A percentile compares a stretch with the other conserved stretches of the same genome.
Evolutionary conservation across 2,113 vertebrate genomes (phyloP).

Genomic region (Larimichthys crocea): DNA sequence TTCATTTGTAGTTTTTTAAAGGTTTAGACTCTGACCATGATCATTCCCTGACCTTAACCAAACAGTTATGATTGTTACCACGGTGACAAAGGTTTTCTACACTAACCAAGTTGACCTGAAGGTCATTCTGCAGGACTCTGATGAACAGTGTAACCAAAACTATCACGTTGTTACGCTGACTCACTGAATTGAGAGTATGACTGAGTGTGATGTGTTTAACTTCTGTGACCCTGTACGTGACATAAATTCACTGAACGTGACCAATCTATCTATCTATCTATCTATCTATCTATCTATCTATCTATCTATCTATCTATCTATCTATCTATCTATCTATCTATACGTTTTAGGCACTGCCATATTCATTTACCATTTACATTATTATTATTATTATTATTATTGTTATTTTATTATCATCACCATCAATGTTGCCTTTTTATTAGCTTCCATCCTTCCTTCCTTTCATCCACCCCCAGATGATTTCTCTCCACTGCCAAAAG

Average conservation of each 20-base stretch:
- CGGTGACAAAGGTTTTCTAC: too few relatives aligned
- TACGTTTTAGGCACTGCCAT: not conserved
- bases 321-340: not conserved
- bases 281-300: too few relatives aligned
- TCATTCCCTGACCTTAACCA: not conserved
- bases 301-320: not conserved
- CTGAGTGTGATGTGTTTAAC: not conserved
- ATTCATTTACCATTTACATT: not conserved
- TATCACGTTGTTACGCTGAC: not conserved
- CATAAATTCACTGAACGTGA: too few relatives aligned
- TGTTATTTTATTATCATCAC: not conserved
- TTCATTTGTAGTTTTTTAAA: not conserved
- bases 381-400: not conserved
- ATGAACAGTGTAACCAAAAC: not conserved
- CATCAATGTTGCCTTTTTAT: too few relatives aligned
- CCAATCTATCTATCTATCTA: too few relatives aligned
- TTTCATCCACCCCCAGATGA: not conserved
- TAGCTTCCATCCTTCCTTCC: not conserved
- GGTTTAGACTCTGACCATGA: not conserved
- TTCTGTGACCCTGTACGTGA: too few relatives aligned
- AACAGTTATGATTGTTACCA: too few relatives aligned
- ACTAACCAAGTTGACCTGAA: not conserved
- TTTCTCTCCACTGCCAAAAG: constrained; percentile 62
- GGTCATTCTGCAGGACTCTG: not conserved
- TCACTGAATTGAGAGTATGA: not conserved